A percentile compares a stretch with the other conserved stretches of the same genome.
phyloP scores from a whole-genome alignment of 2,113 vertebrate species.

The Pseudorasbora parva region DNA sequence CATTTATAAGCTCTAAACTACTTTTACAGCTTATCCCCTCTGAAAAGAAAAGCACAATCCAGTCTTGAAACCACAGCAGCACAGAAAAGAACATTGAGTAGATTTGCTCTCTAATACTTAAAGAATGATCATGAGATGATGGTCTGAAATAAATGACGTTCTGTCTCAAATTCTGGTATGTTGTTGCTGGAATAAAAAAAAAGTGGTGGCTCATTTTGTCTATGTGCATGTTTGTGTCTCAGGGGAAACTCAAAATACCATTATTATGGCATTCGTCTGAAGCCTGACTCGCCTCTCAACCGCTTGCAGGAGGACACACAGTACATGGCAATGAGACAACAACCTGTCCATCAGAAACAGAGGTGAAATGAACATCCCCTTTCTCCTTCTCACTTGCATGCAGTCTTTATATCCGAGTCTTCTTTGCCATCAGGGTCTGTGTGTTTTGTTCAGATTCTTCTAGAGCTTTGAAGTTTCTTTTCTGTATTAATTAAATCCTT shows the following conservation, averaged over 20 bases:
- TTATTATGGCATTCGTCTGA: slow-evolving; percentile 97
- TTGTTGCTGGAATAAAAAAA: neutral
- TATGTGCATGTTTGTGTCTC: slow-evolving; percentile 60
- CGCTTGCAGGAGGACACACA: slow-evolving; percentile 93
- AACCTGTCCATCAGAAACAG: slow-evolving; percentile 94
- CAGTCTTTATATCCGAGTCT: neutral
- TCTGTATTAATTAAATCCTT: neutral
- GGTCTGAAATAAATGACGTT: slow-evolving; percentile 11
- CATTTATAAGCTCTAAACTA: neutral
- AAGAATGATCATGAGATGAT: slow-evolving; percentile 36
- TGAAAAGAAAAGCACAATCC: neutral
- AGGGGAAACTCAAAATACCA: slow-evolving; percentile 99
- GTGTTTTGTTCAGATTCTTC: neutral
- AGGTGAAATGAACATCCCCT: slow-evolving; percentile 76
- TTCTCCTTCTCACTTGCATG: neutral
- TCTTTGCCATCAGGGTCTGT: slow-evolving; percentile 1
- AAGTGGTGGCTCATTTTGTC: slow-evolving; percentile 48
- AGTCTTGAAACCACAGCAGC: neutral
- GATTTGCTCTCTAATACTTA: neutral
- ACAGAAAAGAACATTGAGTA: neutral
- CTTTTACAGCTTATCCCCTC: neutral
- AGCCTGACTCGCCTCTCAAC: slow-evolving; percentile 94
- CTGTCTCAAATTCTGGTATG: slow-evolving; percentile 15
- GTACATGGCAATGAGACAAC: slow-evolving; percentile 98
- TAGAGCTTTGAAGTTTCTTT: neutral